These are phyloP conservation scores for Hirtodrosophila confusa DNA, from an alignment of 2,888 invertebrate species.

Conservation along the genomic window DNA sequence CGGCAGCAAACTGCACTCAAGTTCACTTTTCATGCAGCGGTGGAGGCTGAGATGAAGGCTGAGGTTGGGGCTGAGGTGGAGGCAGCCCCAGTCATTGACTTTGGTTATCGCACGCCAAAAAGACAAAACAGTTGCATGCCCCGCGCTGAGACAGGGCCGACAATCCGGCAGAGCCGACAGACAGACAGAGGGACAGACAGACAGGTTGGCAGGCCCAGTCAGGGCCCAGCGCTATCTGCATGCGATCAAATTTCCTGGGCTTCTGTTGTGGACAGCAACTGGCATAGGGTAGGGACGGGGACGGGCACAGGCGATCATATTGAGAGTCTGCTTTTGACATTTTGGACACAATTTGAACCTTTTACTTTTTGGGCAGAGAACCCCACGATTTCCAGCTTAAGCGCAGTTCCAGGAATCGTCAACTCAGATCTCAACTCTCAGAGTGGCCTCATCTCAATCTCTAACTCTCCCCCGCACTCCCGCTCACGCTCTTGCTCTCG, in stretches of 20 bases:
- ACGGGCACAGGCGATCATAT: conserved; percentile 63
- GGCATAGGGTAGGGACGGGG: too few species aligned
- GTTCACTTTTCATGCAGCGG: conserved; percentile 75
- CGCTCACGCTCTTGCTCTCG: neutral
- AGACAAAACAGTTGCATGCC: conserved; percentile 80
- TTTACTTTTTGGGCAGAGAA: conserved; percentile 65
- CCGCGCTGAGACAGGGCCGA: conserved; percentile 27
- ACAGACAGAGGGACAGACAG: conserved; percentile 19
- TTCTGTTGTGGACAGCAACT: conserved; percentile 59
- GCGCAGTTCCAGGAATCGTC: conserved; percentile 63
- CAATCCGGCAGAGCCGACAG: conserved; percentile 11
- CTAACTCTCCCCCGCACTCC: neutral
- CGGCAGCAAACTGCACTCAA: conserved; percentile 62
- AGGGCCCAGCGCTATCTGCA: conserved; percentile 69
- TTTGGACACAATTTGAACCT: conserved; percentile 80
- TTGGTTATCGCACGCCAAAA: conserved; percentile 79
- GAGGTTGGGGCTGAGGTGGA: conserved; percentile 3
- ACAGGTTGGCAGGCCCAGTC: conserved; percentile 51
- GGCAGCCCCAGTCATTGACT: conserved; percentile 75
- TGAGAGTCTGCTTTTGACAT: conserved; percentile 78
- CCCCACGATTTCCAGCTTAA: conserved; percentile 69
- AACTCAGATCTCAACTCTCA: conserved; percentile 18
- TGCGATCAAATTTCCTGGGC: conserved; percentile 79
- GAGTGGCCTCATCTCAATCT: conserved; percentile 1
- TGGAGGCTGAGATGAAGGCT: conserved; percentile 5